A percentile compares a stretch with the other conserved stretches of the same genome.
phyloP scores from a whole-genome alignment of 2,113 vertebrate genomes.

The Larimichthys polyactis region DNA sequence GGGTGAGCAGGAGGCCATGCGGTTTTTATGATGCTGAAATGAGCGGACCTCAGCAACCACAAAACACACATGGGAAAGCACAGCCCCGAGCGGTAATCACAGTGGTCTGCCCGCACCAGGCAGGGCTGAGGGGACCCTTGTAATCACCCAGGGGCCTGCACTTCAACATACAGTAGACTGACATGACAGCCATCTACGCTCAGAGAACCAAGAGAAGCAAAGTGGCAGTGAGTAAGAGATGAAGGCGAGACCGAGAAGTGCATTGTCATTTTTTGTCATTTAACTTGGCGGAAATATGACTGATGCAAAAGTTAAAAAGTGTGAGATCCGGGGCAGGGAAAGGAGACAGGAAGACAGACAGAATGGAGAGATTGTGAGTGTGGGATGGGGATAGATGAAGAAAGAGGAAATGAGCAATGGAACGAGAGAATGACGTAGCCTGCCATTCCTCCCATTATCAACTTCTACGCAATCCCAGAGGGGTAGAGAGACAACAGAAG shows the following conservation, averaged over 20 bases:
- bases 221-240: conserved; percentile 23
- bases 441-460: conserved; percentile 28
- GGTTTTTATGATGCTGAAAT: conserved; percentile 46
- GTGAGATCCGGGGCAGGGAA: conserved; percentile 36
- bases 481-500: conserved; percentile 37
- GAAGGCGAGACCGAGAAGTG: background rate
- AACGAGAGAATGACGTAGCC: conserved; percentile 56
- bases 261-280: conserved; percentile 17
- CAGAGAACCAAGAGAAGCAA: conserved; percentile 2
- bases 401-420: conserved; percentile 65
- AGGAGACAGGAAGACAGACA: conserved; percentile 52
- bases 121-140: conserved; percentile 19
- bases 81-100: conserved; percentile 38
- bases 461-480: conserved; percentile 29
- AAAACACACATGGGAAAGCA: conserved; percentile 18
- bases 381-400: conserved; percentile 29
- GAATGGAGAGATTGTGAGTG: conserved; percentile 35
- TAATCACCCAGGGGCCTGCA: conserved; percentile 38
- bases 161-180: background rate
- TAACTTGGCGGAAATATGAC: conserved; percentile 30
- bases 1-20: background rate
- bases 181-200: conserved; percentile 8
- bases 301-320: conserved; percentile 39
- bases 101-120: conserved; percentile 22
- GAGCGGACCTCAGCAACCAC: conserved; percentile 35